phyloP scores from a whole-genome alignment of 2,113 vertebrate genomes.

The Colinus virginianus region DNA sequence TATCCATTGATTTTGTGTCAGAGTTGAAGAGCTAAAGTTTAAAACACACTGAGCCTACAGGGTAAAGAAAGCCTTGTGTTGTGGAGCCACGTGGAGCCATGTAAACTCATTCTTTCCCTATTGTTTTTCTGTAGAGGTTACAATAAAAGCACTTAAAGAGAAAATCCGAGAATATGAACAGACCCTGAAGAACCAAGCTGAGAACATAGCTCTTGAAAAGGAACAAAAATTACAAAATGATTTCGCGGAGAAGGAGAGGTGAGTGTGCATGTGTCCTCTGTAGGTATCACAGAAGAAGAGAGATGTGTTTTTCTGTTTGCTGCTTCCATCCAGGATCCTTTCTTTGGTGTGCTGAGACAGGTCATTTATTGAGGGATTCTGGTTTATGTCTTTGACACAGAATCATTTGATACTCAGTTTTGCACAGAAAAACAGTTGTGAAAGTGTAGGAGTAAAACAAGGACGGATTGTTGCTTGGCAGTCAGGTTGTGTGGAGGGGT shows the following conservation, averaged over 20 bases:
- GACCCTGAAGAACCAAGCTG: slow-evolving; percentile 95
- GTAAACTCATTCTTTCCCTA: slow-evolving; percentile 70
- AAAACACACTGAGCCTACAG: slow-evolving; percentile 81
- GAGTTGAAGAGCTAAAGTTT: slow-evolving; percentile 88
- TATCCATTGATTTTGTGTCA: slow-evolving; percentile 98
- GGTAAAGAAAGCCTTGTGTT: slow-evolving; percentile 68
- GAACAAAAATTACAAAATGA: slow-evolving; percentile 96
- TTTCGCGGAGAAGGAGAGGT: slow-evolving; percentile 98
- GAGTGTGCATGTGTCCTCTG: background rate
- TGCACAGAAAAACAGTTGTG: background rate
- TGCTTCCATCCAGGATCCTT: slow-evolving; percentile 3
- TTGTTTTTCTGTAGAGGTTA: slow-evolving; percentile 88
- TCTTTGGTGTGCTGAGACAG: background rate
- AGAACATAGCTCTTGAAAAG: slow-evolving; percentile 95
- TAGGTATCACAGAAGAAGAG: background rate
- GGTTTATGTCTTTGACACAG: background rate
- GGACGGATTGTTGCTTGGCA: background rate
- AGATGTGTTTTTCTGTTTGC: background rate
- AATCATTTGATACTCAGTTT: slow-evolving; percentile 42
- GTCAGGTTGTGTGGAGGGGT: background rate
- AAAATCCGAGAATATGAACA: slow-evolving; percentile 98
- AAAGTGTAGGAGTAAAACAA: slow-evolving; percentile 14
- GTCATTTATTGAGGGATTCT: background rate
- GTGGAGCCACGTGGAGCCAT: slow-evolving; percentile 53
- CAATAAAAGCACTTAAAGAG: slow-evolving; percentile 98